Evolutionary conservation across 1,140 invertebrate species (phyloP), one percentile per base, ranked within the genome.

Genomic region (Vanessa atalanta): DNA sequence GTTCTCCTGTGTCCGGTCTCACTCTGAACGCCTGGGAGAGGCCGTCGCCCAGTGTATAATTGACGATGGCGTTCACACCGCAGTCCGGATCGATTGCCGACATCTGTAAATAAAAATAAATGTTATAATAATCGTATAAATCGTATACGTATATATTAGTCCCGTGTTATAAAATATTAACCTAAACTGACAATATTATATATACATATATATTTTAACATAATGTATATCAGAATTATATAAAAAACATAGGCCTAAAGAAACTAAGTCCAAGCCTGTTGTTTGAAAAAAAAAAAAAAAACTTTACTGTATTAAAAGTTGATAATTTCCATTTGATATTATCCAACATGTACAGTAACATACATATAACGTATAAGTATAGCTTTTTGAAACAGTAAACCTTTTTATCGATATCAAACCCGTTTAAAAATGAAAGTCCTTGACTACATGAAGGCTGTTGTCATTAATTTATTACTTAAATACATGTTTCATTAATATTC

Each of bases 41-140:
- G 60, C 94, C 95, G 50, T 97, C 95, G 14, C 96, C 96, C 57
- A 99, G 93, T 0, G 97, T 98, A 93, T 99, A 99, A 91, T 97
- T 98, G 31, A 99, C 97, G 91, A 98, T 96, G 0, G 98, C 97
- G 91, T 99, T 99, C 11, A 98, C 96, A 15, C 98, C 98, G 83
- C 97, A 98, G 93, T 99, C 98, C 2, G 97, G 96, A 93, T 99
- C 98, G 43, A 96, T 97, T 0, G 98, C 98, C 68, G 96, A 97
- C 65, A 99, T 97, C 98, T 98, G 94, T 0, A 93, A 94, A 73
- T 76, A 83, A 83, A 85, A 72, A 71, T 67, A 67, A 61, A 75
- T 0, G 23, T 60, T 60, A 15, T 31, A 31, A 31, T 31, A 31
- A 31, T 31, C 6, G 26, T 31, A 4, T 31, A 31, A 3, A 31